Evolutionary conservation across 2,888 invertebrate genomes (phyloP), one percentile per base, ranked within the genome.

Genomic region (Hydrotaea diabolus): DNA sequence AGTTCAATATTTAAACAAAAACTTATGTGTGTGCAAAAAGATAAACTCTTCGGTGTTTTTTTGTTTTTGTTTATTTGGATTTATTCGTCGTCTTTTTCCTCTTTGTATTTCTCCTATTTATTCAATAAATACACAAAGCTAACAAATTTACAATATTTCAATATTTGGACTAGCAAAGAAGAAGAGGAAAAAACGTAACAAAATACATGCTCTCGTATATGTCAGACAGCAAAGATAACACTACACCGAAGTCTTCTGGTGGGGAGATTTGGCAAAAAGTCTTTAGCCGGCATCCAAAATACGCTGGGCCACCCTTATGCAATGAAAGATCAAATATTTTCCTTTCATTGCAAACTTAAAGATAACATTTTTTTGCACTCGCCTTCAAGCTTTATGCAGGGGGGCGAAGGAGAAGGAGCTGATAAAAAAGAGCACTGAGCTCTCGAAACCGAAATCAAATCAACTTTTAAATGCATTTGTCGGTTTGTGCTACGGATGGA

Each of bases 391-490:
- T n/a, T 62, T 36, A 62, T 31, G 26, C 62, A 59, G 4, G 15
- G 4, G 1, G 2, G 26, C 9, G 8, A 43, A 39, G 39, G 15
- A 39, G 66, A 66, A 43, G 17, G 19, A 36, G 19, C 39, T 64
- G 39, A 64, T 39, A 36, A 36, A n/a, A 64, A 64, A 69, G 23
- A 46, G 46, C 46, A 43, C 39, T 46, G 39, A n/a, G n/a, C n/a
- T n/a, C 23, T 69, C 23, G 69, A 23, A 43, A 69, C 69, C 69
- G 46, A 69, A 69, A 69, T 69, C 69, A 46, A 69, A 69, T 69
- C 69, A 69, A 69, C 62, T 21, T 66, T 66, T 43, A 73, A 79
- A 69, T 80, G 80, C 69, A 80, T 75, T 23, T 46, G 15, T 69
- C n/a, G n/a, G n/a, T n/a, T n/a, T 3, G 17, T 21, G 43, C 66